A percentile compares a stretch with the other conserved stretches of the same genome.
phyloP scores from a whole-genome alignment of 2,888 invertebrate genomes.

The Aphodius granarius region DNA sequence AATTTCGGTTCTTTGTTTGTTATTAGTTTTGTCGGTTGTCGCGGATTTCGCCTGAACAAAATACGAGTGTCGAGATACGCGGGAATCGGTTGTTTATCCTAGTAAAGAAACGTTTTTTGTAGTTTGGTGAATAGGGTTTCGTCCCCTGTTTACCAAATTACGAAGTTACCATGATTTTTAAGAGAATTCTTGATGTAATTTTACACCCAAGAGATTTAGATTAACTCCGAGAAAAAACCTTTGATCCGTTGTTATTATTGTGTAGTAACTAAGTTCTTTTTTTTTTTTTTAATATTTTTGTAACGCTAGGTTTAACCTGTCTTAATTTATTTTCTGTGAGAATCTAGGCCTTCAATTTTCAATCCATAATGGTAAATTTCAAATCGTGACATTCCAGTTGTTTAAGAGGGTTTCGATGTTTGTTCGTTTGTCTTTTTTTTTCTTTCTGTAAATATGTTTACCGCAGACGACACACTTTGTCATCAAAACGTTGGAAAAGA shows the following conservation, averaged over 20 bases:
- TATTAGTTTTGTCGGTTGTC: not conserved
- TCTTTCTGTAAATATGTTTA: constrained; percentile 1
- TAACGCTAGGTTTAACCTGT: not conserved
- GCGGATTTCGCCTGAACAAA: not conserved
- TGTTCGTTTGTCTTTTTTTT: not conserved
- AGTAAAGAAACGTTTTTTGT: not conserved
- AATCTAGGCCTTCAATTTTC: not conserved
- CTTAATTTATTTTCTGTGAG: not conserved
- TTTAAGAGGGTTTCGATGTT: not conserved
- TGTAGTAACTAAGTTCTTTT: not conserved
- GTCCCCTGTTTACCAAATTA: not conserved
- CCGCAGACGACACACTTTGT: not conserved
- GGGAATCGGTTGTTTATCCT: not conserved
- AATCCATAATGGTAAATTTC: not conserved
- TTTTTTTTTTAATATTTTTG: not conserved
- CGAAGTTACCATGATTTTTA: not conserved
- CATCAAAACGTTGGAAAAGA: constrained; percentile 26
- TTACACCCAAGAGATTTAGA: not conserved
- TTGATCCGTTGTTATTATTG: not conserved
- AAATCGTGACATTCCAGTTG: not conserved
- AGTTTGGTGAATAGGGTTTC: not conserved
- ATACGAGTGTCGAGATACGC: not conserved
- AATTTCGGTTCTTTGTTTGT: no score
- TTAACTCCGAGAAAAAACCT: not conserved
- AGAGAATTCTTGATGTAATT: not conserved